Evolutionary conservation across 1,140 invertebrate species (phyloP).

Genomic region (Tribolium madens): DNA sequence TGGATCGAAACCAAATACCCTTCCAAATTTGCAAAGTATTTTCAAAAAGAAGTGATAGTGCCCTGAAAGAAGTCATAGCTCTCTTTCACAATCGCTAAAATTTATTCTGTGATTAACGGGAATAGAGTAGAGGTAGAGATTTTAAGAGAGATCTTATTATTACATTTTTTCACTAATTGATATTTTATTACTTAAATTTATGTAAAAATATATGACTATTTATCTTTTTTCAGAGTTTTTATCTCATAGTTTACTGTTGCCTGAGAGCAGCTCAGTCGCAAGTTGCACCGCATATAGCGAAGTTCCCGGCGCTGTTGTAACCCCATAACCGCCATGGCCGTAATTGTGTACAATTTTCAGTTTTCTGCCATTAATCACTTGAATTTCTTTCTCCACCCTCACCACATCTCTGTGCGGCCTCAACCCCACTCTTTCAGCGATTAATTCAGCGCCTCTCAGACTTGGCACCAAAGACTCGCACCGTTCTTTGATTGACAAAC

Average conservation of each 20-base stretch:
- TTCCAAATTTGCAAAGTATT: no score
- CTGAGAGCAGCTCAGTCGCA: conserved; percentile 71
- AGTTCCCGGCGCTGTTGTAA: conserved; percentile 89
- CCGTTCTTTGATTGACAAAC: conserved; percentile 79
- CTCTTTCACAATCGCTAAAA: no score
- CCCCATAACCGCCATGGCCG: conserved; percentile 92
- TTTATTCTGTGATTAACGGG: no score
- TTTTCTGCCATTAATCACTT: conserved; percentile 61
- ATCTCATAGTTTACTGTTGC: conserved; percentile 69
- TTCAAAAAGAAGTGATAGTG: no score
- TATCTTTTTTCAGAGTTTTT: background rate
- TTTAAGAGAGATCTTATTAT: no score
- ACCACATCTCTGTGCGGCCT: conserved; percentile 83
- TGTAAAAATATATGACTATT: background rate
- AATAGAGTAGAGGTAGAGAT: no score
- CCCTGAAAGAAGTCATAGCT: no score
- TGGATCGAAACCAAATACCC: no score
- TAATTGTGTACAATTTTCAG: conserved; percentile 89
- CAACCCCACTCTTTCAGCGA: conserved; percentile 80
- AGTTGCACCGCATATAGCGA: conserved; percentile 79
- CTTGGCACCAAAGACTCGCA: conserved; percentile 80
- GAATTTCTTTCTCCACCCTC: conserved; percentile 78
- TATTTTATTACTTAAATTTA: no score
- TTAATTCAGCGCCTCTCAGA: conserved; percentile 73
- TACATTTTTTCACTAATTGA: no score